Evolutionary conservation across 2,888 invertebrate species (phyloP), one percentile per base, ranked within the genome.

Genomic region (Coleophora deauratella): DNA sequence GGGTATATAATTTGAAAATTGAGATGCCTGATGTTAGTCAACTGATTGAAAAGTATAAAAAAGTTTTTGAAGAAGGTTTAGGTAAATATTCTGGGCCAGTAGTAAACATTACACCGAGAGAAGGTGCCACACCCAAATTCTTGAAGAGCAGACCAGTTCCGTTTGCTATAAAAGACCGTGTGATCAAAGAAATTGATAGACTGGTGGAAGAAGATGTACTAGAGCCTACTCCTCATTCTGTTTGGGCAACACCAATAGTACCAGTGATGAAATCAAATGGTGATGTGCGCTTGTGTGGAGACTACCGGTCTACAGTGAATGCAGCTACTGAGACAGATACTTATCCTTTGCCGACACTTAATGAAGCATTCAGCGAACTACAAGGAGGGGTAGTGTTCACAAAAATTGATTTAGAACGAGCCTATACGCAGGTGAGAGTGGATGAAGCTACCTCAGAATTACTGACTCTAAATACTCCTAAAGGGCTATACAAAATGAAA

Each of bases 371-470:
- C 30, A 21, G 21, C 13, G 35, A 27, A n/a, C 9, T 40, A 13
- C 15, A 21, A 11, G 44, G n/a, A 33, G 35, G 44, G 2, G 27
- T 8, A 14, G 14, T 37, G 11, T 45, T 42, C 14, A 37, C 42
- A 27, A 45, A 42, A 34, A 35, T 42, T 15, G 45, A 45, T 38
- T 40, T 42, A 31, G 38, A 45, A 31, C 33, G 27, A 27, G 45
- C 42, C 3, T 45, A 45, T 31, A 45, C n/a, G n/a, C n/a, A n/a
- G n/a, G n/a, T n/a, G n/a, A n/a, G n/a, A n/a, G n/a, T n/a, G n/a
- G n/a, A n/a, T n/a, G n/a, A n/a, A n/a, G n/a, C n/a, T n/a, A n/a
- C n/a, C n/a, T n/a, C 35, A n/a, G n/a, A n/a, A 28, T 39, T 33
- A 38, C 33, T 21, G 27, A n/a, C n/a, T n/a, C n/a, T n/a, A n/a